A percentile compares a stretch with the other conserved stretches of the same genome.
These are phyloP conservation scores for Galago senegalensis DNA, from an alignment of 2,797 vertebrate genomes.

Conservation along the genomic window DNA sequence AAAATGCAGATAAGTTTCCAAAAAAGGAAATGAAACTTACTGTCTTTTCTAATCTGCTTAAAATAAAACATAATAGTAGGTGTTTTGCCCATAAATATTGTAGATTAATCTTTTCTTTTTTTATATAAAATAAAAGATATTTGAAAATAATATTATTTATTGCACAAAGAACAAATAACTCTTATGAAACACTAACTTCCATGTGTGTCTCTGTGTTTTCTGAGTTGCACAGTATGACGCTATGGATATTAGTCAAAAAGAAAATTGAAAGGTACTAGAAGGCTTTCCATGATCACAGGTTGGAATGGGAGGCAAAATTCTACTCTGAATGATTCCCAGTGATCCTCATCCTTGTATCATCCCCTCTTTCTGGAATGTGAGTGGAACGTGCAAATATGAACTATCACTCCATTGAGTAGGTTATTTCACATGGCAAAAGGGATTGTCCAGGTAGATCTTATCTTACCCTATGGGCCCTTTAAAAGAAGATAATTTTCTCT, in stretches of 20 bases:
- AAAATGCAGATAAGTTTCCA: neutral
- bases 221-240: neutral
- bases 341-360: neutral
- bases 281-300: neutral
- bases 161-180: neutral
- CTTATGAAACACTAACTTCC: neutral
- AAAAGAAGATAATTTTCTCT: conserved; percentile 16
- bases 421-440: neutral
- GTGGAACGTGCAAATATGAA: neutral
- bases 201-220: neutral
- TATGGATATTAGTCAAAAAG: neutral
- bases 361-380: neutral
- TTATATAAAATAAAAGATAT: neutral
- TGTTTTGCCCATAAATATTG: neutral
- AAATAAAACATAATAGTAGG: neutral
- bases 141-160: conserved; percentile 25
- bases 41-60: neutral
- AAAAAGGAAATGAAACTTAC: conserved; percentile 17
- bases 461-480: neutral
- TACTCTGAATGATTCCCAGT: neutral
- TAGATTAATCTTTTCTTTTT: conserved; percentile 37
- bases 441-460: neutral
- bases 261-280: neutral
- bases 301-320: neutral
- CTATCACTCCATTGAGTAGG: neutral